phyloP scores from a whole-genome alignment of 2,888 invertebrate species.

The Eustalomyia histrio region DNA sequence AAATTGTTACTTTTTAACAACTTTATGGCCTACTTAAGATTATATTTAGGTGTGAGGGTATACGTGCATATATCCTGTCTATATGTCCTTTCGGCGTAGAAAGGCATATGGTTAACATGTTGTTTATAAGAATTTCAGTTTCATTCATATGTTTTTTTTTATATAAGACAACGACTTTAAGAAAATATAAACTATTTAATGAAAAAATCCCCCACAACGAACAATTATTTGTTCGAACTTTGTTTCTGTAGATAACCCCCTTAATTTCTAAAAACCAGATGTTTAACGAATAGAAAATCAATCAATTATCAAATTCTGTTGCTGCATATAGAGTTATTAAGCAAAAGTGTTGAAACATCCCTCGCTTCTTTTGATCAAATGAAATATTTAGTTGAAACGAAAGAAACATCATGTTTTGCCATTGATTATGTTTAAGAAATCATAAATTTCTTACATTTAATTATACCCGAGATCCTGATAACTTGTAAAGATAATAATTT shows the following conservation, averaged over 20 bases:
- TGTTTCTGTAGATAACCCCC: slow-evolving; percentile 2
- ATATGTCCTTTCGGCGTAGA: background rate
- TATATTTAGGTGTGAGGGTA: background rate
- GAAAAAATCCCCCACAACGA: background rate
- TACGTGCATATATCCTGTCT: too few relatives aligned
- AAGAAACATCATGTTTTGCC: slow-evolving; percentile 22
- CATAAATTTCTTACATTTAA: slow-evolving; percentile 20
- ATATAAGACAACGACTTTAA: background rate
- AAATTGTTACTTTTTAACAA: background rate
- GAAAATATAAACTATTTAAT: slow-evolving; percentile 1
- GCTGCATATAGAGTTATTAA: background rate
- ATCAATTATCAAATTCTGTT: background rate
- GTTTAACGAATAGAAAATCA: slow-evolving; percentile 9
- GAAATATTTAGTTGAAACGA: background rate
- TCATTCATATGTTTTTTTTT: background rate
- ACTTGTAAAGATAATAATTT: slow-evolving; percentile 17
- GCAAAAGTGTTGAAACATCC: slow-evolving; percentile 2
- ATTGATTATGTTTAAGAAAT: slow-evolving; percentile 15
- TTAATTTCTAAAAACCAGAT: slow-evolving; percentile 18
- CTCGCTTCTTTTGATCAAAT: background rate
- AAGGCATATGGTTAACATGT: slow-evolving; percentile 28
- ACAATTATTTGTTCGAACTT: background rate
- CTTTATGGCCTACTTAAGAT: slow-evolving; percentile 18
- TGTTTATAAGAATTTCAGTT: background rate
- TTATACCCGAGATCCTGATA: slow-evolving; percentile 16